Percentiles rank a stretch among this genome's conserved stretches.
Evolutionary conservation across 2,888 invertebrate genomes (phyloP).

Genomic region (Pecten maximus): DNA sequence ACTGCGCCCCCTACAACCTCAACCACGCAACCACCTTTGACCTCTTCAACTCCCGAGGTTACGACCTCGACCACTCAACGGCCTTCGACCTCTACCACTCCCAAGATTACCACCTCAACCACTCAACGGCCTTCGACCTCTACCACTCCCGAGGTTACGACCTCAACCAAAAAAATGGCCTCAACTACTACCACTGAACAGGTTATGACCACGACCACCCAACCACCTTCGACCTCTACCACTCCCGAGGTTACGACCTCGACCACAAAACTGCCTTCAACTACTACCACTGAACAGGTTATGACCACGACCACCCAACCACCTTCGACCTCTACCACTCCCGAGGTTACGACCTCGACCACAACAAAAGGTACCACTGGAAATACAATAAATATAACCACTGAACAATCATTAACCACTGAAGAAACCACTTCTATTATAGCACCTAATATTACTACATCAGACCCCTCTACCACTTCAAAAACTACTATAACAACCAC

Average conservation of each 20-base stretch:
- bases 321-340: background rate
- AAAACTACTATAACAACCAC: background rate
- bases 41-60: background rate
- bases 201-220: background rate
- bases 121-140: background rate
- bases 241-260: background rate
- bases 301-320: background rate
- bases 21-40: background rate
- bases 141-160: background rate
- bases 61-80: slow-evolving; percentile 23
- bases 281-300: slow-evolving; percentile 22
- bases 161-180: background rate
- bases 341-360: background rate
- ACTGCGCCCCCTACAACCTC: background rate
- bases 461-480: background rate
- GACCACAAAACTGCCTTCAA: background rate
- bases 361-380: background rate
- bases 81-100: background rate
- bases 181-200: background rate
- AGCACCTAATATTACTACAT: slow-evolving; percentile 45
- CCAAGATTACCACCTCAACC: background rate
- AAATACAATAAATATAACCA: no score
- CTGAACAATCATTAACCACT: background rate
- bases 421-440: slow-evolving; percentile 47
- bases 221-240: background rate